Evolutionary conservation across 2,113 vertebrate species (phyloP).

Genomic region (Nettapus auritus): DNA sequence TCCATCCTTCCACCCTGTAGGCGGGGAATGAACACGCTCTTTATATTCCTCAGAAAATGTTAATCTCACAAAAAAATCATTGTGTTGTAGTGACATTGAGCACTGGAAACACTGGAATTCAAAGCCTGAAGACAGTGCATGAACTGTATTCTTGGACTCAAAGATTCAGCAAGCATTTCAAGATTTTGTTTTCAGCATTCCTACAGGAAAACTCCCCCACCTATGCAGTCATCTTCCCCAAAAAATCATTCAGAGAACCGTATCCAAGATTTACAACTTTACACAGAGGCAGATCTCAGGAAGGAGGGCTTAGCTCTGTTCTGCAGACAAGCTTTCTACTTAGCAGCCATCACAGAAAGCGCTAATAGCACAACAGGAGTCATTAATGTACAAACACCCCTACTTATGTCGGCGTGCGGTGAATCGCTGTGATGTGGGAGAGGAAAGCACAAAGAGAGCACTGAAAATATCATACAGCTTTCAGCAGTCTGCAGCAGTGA

Average conservation of each 20-base stretch:
- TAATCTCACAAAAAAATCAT: slow-evolving; percentile 56
- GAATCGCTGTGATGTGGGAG: background rate
- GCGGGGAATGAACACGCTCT: slow-evolving; percentile 17
- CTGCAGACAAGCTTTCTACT: background rate
- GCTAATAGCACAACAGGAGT: background rate
- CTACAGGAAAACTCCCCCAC: background rate
- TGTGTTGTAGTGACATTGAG: slow-evolving; percentile 31
- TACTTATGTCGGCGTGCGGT: background rate
- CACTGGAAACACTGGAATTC: slow-evolving; percentile 44
- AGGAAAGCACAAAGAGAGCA: background rate
- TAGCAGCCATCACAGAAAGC: background rate
- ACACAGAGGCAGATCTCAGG: background rate
- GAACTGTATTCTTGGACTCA: slow-evolving; percentile 37
- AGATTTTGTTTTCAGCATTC: background rate
- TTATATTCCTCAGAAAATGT: slow-evolving; percentile 55
- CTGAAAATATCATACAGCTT: background rate
- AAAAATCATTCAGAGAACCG: background rate
- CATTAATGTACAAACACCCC: background rate
- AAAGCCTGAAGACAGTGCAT: background rate
- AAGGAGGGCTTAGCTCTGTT: background rate
- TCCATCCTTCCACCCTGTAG: slow-evolving; percentile 47
- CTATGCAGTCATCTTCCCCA: background rate
- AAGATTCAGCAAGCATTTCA: background rate
- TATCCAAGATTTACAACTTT: background rate
- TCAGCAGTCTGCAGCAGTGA: background rate